Evolutionary conservation across 2,113 vertebrate species (phyloP), one percentile per base, ranked within the genome.

Genomic region (Mirza zaza): DNA sequence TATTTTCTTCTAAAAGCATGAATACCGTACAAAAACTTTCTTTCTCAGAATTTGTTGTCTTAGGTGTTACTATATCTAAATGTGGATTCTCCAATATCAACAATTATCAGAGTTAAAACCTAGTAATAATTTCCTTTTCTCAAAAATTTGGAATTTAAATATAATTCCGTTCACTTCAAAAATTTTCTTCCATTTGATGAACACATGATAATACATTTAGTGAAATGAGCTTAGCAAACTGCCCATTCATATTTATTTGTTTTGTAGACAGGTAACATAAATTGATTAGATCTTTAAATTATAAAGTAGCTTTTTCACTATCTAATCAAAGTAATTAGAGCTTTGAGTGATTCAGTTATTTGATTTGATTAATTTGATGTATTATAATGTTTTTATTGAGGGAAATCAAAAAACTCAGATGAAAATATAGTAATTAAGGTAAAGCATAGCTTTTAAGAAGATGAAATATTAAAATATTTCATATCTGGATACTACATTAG

Each of bases 321-420:
- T 48, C 48, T 96, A 96, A 96, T 96, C 86, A 97, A 96, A 83
- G 25, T 82, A 96, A 93, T 96, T 92, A 89, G 14, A 95, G 27
- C 25, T 57, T 11, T 67, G 32, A 86, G 32, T 52, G 39, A 79
- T 91, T 91, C 29, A 71, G 2, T 86, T 95, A 92, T 76, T 96
- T 96, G 27, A 85, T 81, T 94, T 91, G 76, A 95, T 94, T 97
- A 81, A 77, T 76, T 91, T 85, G 48, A 67, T 89, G 6, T 15
- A 71, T 93, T 93, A 63, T 93, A 85, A 77, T 81, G 21, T 42
- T 96, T 94, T 73, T 83, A 83, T 85, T 94, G 63, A 90, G 59
- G 57, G 27, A 93, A 96, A 81, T 82, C 8, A 82, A 76, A 92
- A 90, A 83, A 2, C 81, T 29, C 85, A 57, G 20, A 2, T 45